Evolutionary conservation across 2,113 vertebrate genomes (phyloP).

Genomic region (Hyperopisus bebe): DNA sequence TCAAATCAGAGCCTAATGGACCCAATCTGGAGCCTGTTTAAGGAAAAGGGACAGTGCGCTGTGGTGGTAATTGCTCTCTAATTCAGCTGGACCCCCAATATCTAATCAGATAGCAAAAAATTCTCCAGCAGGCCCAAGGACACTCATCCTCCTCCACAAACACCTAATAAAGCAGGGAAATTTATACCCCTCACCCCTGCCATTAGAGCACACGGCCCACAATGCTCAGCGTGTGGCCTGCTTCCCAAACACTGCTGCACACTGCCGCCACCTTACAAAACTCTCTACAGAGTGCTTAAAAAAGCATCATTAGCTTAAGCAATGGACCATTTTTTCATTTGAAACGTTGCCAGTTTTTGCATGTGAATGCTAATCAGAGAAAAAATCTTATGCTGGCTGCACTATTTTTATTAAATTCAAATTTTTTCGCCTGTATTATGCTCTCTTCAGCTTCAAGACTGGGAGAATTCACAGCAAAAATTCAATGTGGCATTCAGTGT

Average conservation of each 20-base stretch:
- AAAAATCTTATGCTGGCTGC: neutral
- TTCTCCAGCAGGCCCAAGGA: slow-evolving; percentile 44
- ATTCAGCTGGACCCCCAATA: slow-evolving; percentile 51
- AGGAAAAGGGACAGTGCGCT: slow-evolving; percentile 42
- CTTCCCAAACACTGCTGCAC: neutral
- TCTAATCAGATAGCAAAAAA: slow-evolving; percentile 49
- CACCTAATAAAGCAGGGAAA: slow-evolving; percentile 43
- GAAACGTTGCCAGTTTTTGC: neutral
- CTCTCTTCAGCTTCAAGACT: neutral
- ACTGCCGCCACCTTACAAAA: neutral
- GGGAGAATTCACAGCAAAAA: neutral
- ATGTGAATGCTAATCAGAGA: neutral
- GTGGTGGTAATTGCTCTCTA: slow-evolving; percentile 48
- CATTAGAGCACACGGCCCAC: neutral
- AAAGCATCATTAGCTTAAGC: neutral
- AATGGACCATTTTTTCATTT: neutral
- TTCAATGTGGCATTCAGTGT: neutral
- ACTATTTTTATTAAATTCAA: neutral
- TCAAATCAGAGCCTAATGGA: slow-evolving; percentile 48
- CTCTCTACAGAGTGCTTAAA: neutral
- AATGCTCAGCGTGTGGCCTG: neutral
- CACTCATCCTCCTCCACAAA: slow-evolving; percentile 42
- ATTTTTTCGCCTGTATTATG: neutral
- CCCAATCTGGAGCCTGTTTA: slow-evolving; percentile 46
- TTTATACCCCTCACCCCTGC: slow-evolving; percentile 24